A percentile compares a stretch with the other conserved stretches of the same genome.
Evolutionary conservation across 2,888 invertebrate genomes (phyloP).

Genomic region (Polydrusus cervinus): DNA sequence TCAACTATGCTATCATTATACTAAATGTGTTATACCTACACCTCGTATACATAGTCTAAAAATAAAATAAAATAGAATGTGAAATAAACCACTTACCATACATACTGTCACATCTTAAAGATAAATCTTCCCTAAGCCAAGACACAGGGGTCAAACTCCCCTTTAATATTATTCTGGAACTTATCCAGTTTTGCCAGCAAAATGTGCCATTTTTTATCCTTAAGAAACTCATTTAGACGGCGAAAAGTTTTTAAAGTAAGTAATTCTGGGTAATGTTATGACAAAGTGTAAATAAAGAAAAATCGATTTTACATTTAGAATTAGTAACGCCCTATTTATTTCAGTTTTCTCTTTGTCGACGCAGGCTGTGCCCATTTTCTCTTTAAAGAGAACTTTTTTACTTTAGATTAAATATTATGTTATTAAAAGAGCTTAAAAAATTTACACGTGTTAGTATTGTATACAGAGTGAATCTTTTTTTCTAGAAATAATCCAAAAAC

Average conservation of each 20-base stretch:
- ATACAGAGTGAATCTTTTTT: too few relatives aligned
- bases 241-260: slow-evolving; percentile 26
- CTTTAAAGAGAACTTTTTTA: background rate
- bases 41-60: too few relatives aligned
- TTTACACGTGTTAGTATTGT: too few relatives aligned
- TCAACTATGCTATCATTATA: too few relatives aligned
- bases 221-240: slow-evolving; percentile 23
- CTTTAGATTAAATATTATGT: background rate
- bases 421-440: background rate
- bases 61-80: slow-evolving; percentile 4
- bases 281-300: slow-evolving; percentile 27
- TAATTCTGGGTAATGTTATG: slow-evolving; percentile 27
- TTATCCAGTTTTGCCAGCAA: slow-evolving; percentile 23
- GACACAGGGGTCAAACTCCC: slow-evolving; percentile 19
- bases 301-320: slow-evolving; percentile 15
- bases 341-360: slow-evolving; percentile 17
- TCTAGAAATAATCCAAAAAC: too few relatives aligned
- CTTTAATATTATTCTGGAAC: slow-evolving; percentile 28
- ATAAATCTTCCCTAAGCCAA: slow-evolving; percentile 15
- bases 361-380: slow-evolving; percentile 1
- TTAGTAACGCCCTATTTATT: slow-evolving; percentile 24
- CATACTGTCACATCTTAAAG: slow-evolving; percentile 4
- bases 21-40: too few relatives aligned
- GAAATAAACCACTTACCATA: slow-evolving; percentile 23
- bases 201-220: slow-evolving; percentile 31